phyloP scores from a whole-genome alignment of 2,113 vertebrate species.

The Xiphophorus hellerii region DNA sequence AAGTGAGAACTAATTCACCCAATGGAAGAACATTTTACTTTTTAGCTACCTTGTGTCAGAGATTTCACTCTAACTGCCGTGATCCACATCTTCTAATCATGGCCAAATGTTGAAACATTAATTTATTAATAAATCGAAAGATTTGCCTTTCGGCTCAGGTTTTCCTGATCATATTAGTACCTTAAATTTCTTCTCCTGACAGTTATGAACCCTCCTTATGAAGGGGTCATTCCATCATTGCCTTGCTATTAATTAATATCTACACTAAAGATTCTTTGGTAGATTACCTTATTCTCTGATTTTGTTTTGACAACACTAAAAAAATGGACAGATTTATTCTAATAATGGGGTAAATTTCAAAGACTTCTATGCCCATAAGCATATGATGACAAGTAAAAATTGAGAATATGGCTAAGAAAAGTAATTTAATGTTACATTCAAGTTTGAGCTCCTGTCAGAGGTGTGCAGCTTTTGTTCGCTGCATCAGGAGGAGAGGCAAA shows the following conservation, averaged over 20 bases:
- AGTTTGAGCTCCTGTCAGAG: neutral
- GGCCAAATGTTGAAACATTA: neutral
- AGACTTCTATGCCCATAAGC: neutral
- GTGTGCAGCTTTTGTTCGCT: neutral
- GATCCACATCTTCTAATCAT: neutral
- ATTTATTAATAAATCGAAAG: neutral
- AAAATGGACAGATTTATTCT: neutral
- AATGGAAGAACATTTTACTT: neutral
- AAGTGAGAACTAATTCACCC: neutral
- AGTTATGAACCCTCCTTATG: neutral
- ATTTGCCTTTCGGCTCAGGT: neutral
- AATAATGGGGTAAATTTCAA: neutral
- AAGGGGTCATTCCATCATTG: neutral
- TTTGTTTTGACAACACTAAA: neutral
- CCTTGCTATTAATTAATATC: too few relatives aligned
- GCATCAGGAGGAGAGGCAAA: neutral
- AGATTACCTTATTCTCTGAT: too few relatives aligned
- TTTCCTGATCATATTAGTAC: neutral
- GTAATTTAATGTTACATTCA: too few relatives aligned
- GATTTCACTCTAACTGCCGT: neutral
- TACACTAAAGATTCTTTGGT: too few relatives aligned
- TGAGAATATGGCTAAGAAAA: too few relatives aligned
- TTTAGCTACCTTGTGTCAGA: neutral
- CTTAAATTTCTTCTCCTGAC: neutral
- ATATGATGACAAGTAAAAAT: too few relatives aligned